phyloP scores from a whole-genome alignment of 2,888 invertebrate genomes.

The Lomographa bimaculata region DNA sequence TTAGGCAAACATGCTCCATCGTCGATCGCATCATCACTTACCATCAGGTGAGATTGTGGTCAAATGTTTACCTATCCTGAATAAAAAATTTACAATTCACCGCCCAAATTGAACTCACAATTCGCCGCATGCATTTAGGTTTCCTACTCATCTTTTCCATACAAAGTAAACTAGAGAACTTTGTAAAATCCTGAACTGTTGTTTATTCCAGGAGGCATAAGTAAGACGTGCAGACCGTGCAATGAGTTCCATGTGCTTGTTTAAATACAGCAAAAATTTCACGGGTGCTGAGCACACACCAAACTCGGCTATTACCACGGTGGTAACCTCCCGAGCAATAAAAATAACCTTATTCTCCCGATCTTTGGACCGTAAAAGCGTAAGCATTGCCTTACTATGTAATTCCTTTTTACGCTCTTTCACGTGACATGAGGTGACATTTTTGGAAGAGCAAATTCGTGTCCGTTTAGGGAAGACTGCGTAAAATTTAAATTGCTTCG shows the following conservation, averaged over 20 bases:
- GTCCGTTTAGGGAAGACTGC: slow-evolving; percentile 24
- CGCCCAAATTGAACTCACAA: no score
- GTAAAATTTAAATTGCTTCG: slow-evolving; percentile 56
- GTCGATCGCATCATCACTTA: no score
- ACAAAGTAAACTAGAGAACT: no score
- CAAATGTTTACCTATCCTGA: no score
- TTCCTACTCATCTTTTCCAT: no score
- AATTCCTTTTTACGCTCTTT: slow-evolving; percentile 61
- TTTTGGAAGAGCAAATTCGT: slow-evolving; percentile 50
- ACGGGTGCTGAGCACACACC: slow-evolving; percentile 48
- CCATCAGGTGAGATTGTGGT: no score
- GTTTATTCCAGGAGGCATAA: no score
- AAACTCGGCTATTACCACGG: slow-evolving; percentile 61
- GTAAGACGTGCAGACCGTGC: no score
- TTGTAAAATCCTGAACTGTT: no score
- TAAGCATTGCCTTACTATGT: slow-evolving; percentile 69
- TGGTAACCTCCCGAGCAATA: slow-evolving; percentile 66
- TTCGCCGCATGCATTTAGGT: no score
- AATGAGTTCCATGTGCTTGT: slow-evolving; percentile 5
- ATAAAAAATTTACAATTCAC: no score
- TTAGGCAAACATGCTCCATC: no score
- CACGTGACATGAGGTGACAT: slow-evolving; percentile 50
- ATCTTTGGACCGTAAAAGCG: slow-evolving; percentile 65
- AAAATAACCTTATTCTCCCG: slow-evolving; percentile 70
- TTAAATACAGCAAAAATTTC: slow-evolving; percentile 33